phyloP scores from a whole-genome alignment of 1,140 invertebrate genomes.

The Nasonia giraulti region DNA sequence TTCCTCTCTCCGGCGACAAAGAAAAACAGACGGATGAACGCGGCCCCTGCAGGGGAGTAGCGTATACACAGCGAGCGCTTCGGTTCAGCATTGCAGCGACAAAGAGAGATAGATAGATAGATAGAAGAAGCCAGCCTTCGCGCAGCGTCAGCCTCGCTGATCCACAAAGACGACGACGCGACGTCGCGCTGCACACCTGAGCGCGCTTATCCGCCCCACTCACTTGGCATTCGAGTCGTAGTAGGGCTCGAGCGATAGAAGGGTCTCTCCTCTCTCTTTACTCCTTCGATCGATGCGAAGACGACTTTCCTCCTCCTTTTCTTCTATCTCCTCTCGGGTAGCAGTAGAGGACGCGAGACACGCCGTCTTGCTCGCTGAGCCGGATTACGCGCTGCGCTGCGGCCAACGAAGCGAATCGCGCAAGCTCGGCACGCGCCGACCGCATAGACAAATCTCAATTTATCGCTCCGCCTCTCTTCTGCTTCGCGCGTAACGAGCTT shows the following conservation, averaged over 20 bases:
- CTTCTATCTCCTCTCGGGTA: not conserved
- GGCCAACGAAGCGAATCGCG: not conserved
- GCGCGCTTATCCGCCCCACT: not conserved
- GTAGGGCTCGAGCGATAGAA: not conserved
- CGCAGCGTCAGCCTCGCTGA: not conserved
- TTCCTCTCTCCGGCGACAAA: not conserved
- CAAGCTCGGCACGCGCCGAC: constrained; percentile 3
- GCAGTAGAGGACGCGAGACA: not conserved
- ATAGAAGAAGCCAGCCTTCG: not conserved
- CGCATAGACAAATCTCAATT: constrained; percentile 40
- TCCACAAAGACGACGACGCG: not conserved
- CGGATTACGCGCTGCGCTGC: not conserved
- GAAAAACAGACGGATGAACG: not conserved
- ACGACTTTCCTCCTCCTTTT: not conserved
- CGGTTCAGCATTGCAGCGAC: not conserved
- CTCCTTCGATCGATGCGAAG: not conserved
- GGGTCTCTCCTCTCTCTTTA: not conserved
- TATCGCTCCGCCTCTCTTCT: constrained; percentile 21
- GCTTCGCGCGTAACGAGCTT: constrained; percentile 6
- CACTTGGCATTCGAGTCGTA: not conserved
- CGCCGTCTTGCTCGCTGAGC: not conserved
- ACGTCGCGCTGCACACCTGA: not conserved
- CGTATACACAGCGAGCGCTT: not conserved
- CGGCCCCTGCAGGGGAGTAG: not conserved
- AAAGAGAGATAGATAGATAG: not conserved